Percentiles rank a stretch among this genome's conserved stretches.
Conservation (phyloP, 2,888 invertebrate species). For the Drosophila kuntzei region DNA sequence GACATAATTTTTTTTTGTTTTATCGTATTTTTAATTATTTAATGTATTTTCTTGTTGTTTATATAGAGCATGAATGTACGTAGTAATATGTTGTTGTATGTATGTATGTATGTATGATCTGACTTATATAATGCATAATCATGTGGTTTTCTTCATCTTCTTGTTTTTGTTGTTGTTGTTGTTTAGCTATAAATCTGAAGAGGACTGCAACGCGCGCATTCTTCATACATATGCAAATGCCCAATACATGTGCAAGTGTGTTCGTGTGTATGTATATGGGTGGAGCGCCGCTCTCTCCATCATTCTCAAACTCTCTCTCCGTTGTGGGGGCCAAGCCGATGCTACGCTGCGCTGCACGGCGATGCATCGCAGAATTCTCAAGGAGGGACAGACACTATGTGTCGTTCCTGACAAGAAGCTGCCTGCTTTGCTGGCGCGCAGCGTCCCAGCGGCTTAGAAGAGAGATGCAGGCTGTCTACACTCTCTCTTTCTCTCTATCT, state of each 20-base stretch:
- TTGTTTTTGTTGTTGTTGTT: slow-evolving; percentile 37
- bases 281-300: slow-evolving; percentile 72
- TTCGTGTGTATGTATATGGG: slow-evolving; percentile 49
- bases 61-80: slow-evolving; percentile 80
- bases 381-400: slow-evolving; percentile 53
- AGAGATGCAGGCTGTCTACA: slow-evolving; percentile 48
- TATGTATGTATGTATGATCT: slow-evolving; percentile 67
- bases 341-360: slow-evolving; percentile 63
- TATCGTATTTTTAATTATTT: slow-evolving; percentile 50
- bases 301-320: slow-evolving; percentile 78
- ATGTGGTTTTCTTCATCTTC: slow-evolving; percentile 35
- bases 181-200: slow-evolving; percentile 40
- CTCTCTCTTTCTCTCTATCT: slow-evolving; percentile 39
- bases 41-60: slow-evolving; percentile 67
- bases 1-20: slow-evolving; percentile 68
- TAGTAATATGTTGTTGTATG: slow-evolving; percentile 65
- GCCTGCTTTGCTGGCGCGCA: slow-evolving; percentile 33
- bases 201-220: slow-evolving; percentile 35
- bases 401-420: slow-evolving; percentile 47
- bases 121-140: slow-evolving; percentile 70
- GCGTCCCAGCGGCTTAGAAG: slow-evolving; percentile 55
- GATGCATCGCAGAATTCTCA: background rate
- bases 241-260: slow-evolving; percentile 36
- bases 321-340: slow-evolving; percentile 60
- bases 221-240: slow-evolving; percentile 31